phyloP scores from a whole-genome alignment of 2,888 invertebrate species.

The Ectemnius cavifrons region DNA sequence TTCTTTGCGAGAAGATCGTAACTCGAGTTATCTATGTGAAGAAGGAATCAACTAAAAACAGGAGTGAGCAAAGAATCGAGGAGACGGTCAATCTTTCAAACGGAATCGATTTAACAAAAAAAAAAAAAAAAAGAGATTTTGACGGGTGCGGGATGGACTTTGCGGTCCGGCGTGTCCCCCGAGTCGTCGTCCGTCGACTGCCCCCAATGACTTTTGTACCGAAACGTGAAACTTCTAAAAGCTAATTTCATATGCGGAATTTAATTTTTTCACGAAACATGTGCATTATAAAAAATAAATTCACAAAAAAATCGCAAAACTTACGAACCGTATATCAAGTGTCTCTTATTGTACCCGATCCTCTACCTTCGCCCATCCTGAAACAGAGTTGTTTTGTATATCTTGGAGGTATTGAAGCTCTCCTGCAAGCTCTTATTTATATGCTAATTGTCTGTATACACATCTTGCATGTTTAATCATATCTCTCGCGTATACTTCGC shows the following conservation, averaged over 20 bases:
- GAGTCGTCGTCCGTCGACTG: conserved; percentile 58
- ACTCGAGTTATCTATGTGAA: conserved; percentile 10
- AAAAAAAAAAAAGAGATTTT: conserved; percentile 42
- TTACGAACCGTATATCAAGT: conserved; percentile 48
- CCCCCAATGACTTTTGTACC: conserved; percentile 75
- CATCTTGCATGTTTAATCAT: no score
- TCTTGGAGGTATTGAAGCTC: background rate
- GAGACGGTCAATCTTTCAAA: conserved; percentile 62
- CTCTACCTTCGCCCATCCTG: background rate
- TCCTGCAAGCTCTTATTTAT: no score
- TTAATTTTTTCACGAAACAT: conserved; percentile 79
- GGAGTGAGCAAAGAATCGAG: conserved; percentile 42
- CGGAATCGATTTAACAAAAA: conserved; percentile 54
- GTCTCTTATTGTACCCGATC: conserved; percentile 19
- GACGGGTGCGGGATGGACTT: conserved; percentile 39
- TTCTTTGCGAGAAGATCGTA: conserved; percentile 37
- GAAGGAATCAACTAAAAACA: conserved; percentile 12
- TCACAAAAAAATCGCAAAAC: conserved; percentile 77
- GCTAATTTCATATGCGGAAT: conserved; percentile 78
- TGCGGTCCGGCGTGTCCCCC: conserved; percentile 42
- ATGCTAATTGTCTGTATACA: no score
- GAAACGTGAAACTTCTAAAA: conserved; percentile 73
- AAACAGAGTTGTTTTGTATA: background rate
- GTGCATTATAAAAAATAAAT: conserved; percentile 78
- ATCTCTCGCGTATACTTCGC: no score